Evolutionary conservation across 2,888 invertebrate genomes (phyloP).

Genomic region (Megaustenia siamemsis): DNA sequence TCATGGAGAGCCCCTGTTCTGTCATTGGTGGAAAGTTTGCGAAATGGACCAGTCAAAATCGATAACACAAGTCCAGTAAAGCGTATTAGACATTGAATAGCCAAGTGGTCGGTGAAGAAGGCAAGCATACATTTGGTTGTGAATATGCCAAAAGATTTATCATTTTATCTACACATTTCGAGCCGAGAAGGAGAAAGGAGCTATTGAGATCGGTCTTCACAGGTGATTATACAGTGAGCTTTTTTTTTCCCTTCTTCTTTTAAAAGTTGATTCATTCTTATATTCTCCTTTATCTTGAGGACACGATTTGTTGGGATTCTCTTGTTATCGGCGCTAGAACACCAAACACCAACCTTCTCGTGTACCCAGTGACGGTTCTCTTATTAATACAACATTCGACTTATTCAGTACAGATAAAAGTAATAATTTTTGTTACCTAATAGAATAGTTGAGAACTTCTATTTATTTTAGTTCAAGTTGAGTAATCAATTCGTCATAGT

Average conservation of each 20-base stretch:
- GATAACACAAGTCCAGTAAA: conserved; percentile 49
- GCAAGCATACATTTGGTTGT: conserved; percentile 32
- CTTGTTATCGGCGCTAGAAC: conserved; percentile 1
- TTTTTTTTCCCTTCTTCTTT: conserved; percentile 38
- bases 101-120: conserved; percentile 39
- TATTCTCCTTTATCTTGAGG: conserved; percentile 31
- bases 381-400: conserved; percentile 2
- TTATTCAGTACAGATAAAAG: conserved; percentile 29
- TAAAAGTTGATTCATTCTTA: conserved; percentile 34
- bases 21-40: conserved; percentile 40
- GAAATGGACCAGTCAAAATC: conserved; percentile 52
- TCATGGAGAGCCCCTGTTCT: conserved; percentile 9
- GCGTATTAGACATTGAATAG: conserved; percentile 53
- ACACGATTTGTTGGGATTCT: conserved; percentile 38
- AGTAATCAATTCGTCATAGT: neutral
- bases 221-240: conserved; percentile 43
- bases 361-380: conserved; percentile 4
- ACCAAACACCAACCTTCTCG: conserved; percentile 17
- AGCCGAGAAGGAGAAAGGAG: conserved; percentile 47
- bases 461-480: neutral
- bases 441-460: conserved; percentile 16
- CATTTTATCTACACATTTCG: conserved; percentile 52
- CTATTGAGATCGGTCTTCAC: conserved; percentile 44
- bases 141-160: conserved; percentile 52
- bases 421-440: conserved; percentile 25